These are phyloP conservation scores for Calyptommatus sinebrachiatus DNA, from an alignment of 2,113 vertebrate species.

Conservation along the genomic window DNA sequence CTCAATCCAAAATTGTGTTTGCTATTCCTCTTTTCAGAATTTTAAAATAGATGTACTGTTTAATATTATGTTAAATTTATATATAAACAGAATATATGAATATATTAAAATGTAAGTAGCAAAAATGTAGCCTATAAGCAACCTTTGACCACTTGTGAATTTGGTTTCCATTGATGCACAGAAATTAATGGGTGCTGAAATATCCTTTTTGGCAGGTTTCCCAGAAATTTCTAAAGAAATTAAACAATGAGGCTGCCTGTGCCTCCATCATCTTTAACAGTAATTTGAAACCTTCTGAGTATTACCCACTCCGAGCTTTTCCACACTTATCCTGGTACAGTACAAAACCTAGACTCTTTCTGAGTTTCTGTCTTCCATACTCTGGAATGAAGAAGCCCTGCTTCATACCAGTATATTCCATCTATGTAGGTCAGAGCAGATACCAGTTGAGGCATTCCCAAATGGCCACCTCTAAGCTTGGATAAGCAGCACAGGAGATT, in stretches of 20 bases:
- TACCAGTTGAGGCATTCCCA: too few species aligned
- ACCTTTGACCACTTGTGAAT: slow-evolving; percentile 43
- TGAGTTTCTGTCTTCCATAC: too few species aligned
- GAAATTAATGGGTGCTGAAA: slow-evolving; percentile 30
- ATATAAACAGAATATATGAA: slow-evolving; percentile 57
- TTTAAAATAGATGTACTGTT: slow-evolving; percentile 45
- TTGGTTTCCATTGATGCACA: slow-evolving; percentile 29
- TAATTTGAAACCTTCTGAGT: background rate
- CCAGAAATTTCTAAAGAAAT: background rate
- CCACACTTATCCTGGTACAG: too few species aligned
- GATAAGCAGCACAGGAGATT: too few species aligned
- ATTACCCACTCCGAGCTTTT: background rate
- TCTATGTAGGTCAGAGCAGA: too few species aligned
- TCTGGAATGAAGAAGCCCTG: too few species aligned
- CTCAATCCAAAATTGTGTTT: slow-evolving; percentile 48
- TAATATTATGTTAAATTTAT: slow-evolving; percentile 49
- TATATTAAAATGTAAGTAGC: slow-evolving; percentile 58
- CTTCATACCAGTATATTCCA: too few species aligned
- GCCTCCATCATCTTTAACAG: background rate
- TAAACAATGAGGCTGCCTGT: background rate
- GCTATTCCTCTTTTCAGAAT: slow-evolving; percentile 42
- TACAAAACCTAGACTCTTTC: too few species aligned
- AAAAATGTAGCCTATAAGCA: slow-evolving; percentile 40
- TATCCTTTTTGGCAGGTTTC: background rate
- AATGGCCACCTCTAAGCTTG: too few species aligned